These are phyloP conservation scores for Morbakka virulenta DNA, from an alignment of 30 jellyfish, hydroid and myxozoan species.

Conservation along the genomic window DNA sequence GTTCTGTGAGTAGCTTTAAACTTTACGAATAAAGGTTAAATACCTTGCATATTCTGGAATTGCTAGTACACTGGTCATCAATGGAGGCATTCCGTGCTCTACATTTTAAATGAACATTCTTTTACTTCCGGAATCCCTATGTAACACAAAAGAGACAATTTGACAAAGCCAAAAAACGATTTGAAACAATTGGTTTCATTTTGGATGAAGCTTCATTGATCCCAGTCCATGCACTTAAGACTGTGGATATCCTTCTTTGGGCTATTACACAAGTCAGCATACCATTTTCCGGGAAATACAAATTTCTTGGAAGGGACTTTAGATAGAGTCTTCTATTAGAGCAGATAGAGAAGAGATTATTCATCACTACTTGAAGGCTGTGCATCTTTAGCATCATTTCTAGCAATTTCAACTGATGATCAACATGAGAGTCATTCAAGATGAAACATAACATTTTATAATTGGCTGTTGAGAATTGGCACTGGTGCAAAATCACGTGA, in stretches of 20 bases:
- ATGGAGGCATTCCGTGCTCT: not conserved
- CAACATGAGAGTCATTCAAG: constrained; percentile 39
- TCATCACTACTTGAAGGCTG: constrained; percentile 1
- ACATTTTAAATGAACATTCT: not conserved
- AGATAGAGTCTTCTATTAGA: constrained; percentile 31
- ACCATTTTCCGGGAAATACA: constrained; percentile 41
- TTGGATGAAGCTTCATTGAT: constrained; percentile 55
- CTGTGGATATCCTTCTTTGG: constrained; percentile 4
- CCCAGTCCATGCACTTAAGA: constrained; percentile 24
- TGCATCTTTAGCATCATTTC: constrained; percentile 32
- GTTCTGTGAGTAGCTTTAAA: not conserved
- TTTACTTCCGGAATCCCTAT: not conserved
- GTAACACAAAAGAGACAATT: not conserved
- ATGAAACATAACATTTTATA: constrained; percentile 15
- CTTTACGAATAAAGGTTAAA: not conserved
- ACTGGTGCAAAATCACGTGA: constrained; percentile 23
- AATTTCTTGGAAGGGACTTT: constrained; percentile 23
- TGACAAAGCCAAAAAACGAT: not conserved
- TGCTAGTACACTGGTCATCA: not conserved
- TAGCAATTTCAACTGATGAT: constrained; percentile 17
- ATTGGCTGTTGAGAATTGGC: constrained; percentile 44
- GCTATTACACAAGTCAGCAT: not conserved
- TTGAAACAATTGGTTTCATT: not conserved
- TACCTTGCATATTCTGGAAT: not conserved
- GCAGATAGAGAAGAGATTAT: constrained; percentile 41